Evolutionary conservation across 2,113 vertebrate genomes (phyloP), one percentile per base, ranked within the genome.

Genomic region (Anguilla rostrata): DNA sequence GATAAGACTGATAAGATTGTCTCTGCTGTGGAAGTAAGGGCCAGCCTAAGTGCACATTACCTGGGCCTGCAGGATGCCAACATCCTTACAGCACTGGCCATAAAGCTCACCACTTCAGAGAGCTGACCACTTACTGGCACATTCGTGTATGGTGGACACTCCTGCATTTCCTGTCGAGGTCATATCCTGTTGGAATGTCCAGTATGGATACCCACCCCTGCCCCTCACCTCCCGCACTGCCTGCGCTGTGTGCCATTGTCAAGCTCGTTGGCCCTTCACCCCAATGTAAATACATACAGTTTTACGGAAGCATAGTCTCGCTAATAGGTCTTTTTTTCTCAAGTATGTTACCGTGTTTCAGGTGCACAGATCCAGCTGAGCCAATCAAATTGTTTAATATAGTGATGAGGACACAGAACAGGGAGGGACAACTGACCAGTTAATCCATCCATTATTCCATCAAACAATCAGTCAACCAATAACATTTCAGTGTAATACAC

Each of bases 41-140:
- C 22, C 18, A 7, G 63, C 39, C 39, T 49, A 34, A 56, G 41
- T 34, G 82, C 26, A 29, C 40, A 78, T 80, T 12, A 83, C n/a
- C 39, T 20, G 53, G 71, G 86, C 79, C 66, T 43, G 5, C 18
- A 46, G 81, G 49, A 83, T 60, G 84, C 81, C 79, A 85, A 34
- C 39, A 78, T 53, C n/a, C 85, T 84, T 29, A 49, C 83, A 39
- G 57, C 56, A 87, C 84, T 85, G 86, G 88, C 78, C 88, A 15
- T 39, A 88, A 86, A 66, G 81, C 41, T 85, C 81, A 88, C 83
- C 57, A 85, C 87, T 71, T 66, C 71, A 85, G 83, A 88, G 84
- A 86, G 78, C 49, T 78, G 84, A 86, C 39, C 75, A 82, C 83
- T 85, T 85, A 49, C 88, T 83, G 86, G 34, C 41, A n/a, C 83